phyloP scores from a whole-genome alignment of 2,888 invertebrate genomes.

The Dromius quadrimaculatus region DNA sequence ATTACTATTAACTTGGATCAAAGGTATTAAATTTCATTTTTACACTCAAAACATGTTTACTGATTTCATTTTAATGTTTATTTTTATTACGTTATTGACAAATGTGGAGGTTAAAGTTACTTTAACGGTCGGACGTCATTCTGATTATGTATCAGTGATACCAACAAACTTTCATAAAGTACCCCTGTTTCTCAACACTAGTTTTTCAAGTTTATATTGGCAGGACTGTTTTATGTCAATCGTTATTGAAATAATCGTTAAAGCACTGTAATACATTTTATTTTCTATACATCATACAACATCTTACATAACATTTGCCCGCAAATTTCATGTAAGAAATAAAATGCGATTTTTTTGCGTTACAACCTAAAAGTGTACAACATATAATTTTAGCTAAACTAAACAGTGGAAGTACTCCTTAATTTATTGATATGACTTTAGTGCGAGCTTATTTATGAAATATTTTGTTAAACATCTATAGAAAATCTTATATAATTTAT shows the following conservation, averaged over 20 bases:
- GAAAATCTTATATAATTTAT: constrained; percentile 52
- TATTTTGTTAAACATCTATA: constrained; percentile 33
- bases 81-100: constrained; percentile 6
- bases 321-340: constrained; percentile 46
- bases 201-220: background rate
- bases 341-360: background rate
- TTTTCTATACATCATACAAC: constrained; percentile 33
- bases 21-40: too few species aligned
- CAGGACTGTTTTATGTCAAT: constrained; percentile 7
- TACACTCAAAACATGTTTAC: background rate
- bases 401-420: constrained; percentile 37
- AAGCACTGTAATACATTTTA: constrained; percentile 31
- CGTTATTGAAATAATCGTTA: too few species aligned
- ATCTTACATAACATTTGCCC: constrained; percentile 50
- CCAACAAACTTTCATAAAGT: background rate
- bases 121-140: constrained; percentile 33
- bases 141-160: background rate
- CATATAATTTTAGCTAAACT: constrained; percentile 39
- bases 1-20: too few species aligned
- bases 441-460: constrained; percentile 24
- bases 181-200: background rate
- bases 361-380: constrained; percentile 32
- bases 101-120: constrained; percentile 30
- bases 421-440: constrained; percentile 31
- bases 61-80: constrained; percentile 7